Base-by-base conservation (phyloP, 2,113 vertebrate species). In the Ellobius talpinus region DNA sequence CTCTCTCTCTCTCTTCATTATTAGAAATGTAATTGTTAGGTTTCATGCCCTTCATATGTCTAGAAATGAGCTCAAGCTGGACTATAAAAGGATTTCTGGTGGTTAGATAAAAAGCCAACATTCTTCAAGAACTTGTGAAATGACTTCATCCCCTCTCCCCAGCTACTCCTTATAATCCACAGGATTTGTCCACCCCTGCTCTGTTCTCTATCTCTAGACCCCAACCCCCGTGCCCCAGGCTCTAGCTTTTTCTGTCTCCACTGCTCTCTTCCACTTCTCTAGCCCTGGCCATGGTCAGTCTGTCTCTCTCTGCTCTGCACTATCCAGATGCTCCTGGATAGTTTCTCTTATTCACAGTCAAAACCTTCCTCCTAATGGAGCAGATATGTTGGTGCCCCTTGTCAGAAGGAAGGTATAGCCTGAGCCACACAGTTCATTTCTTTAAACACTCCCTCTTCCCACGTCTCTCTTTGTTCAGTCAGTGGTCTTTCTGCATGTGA, bases 401-500 rank as follows among this genome's bases (percentile, higher is more conserved):
- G n/a, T 84, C 23, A 29, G 61, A 70, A 89, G 31, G 42, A 82
- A 82, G 85, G 68, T 87, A 21, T 11, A 76, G 11, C 50, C 24
- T 52, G 81, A 91, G 63, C 47, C 45, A 68, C 74, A 3, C 33
- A 36, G 13, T 39, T 45, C 31, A 70, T 94, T 95, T 81, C 50
- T 87, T 94, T 66, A 68, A 77, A 76, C 11, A 3, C n/a, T 63
- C 36, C 31, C 17, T 82, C 36, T 72, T 13, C 4, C 14, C 86
- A 61, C 52, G 26, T 63, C n/a, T 63, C 42, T 66, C 33, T 77
- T 29, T 90, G 21, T 26, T 6, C 14, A 26, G 58, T 87, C 14
- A 26, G 58, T 87, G 61, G 84, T 77, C 9, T 76, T 91, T 95
- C 42, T 77, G 63, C 61, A 93, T 84, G 50, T 94, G 89, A 68